Evolutionary conservation across 2,888 invertebrate genomes (phyloP), one percentile per base, ranked within the genome.

Genomic region (Eupeodes latifasciatus): DNA sequence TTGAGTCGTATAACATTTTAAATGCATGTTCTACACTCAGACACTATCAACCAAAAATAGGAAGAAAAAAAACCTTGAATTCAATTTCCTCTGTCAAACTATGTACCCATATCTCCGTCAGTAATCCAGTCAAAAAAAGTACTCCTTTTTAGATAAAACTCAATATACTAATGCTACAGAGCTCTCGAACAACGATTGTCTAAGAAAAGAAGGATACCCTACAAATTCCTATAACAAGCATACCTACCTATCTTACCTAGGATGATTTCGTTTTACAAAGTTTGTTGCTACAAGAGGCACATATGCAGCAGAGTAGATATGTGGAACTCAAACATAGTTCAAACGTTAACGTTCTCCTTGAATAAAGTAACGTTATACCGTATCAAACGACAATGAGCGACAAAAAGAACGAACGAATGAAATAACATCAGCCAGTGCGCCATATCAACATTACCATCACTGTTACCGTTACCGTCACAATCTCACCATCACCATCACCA

Each of bases 181-280:
- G 53, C n/a, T 53, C 76, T 69, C 47, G 16, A 59, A 57, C 67
- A 81, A 49, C 27, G 57, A 78, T 77, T 87, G 80, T 77, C 76
- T 80, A 87, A 27, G 27, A 27, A 7, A 40, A 40, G 40, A 40
- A 67, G 77, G 66, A 47, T 36, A 19, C 71, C 27, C 57, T 64
- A 53, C 55, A 72, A 66, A 72, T 71, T 27, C 27, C 27, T 27
- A 71, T 53, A 51, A 34, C 49, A 49, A 69, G 36, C 51, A 12
- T 14, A 16, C 44, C 9, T 14, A 16, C 44, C 9, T 49, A 44
- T 4, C 0, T 3, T 44, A 14, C 9, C 7, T 40, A 1, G 44
- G 19, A 5, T 36, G 34, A 49, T 49, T 14, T 27, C 49, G 27
- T 49, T 9, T 12, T 27, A 49, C 47, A 47, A 66, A 66, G 10